Evolutionary conservation across 2,888 invertebrate species (phyloP), one percentile per base, ranked within the genome.

Genomic region (Corythucha ciliata): DNA sequence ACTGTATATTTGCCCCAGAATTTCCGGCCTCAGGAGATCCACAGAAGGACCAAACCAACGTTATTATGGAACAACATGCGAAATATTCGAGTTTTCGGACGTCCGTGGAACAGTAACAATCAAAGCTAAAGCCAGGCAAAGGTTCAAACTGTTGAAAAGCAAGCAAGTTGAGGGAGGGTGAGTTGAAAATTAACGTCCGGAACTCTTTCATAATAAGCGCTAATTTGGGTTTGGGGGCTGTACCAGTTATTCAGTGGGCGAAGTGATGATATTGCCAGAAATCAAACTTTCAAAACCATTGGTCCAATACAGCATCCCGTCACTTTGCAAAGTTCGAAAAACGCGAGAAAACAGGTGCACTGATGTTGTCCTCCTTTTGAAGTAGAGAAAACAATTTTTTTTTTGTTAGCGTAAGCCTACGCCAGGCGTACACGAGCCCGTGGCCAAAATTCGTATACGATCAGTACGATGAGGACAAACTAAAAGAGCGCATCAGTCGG

Each of bases 61-160:
- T 20, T n/a, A n/a, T n/a, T 59, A 75, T 56, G 80, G 80, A 3
- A 78, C 79, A 1, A 77, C 79, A 2, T 79, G 79, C 59, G 80
- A 81, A 66, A 76, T 81, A 6, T 76, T 77, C 57, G 78, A 78
- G 52, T 75, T 74, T 54, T 73, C 72, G 48, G 73, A 76, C 51
- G 74, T 72, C 50, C 63, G 62, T 14, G 69, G 69, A 1, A 61
- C 64, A 4, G 64, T 73, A 22, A 74, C 77, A 22, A 71, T 83
- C 14, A 81, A 81, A 68, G 85, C 86, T 0, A 79, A 79, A 63
- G 86, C 84, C 0, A 68, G 86, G 42, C 87, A 88, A 65, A 71
- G 88, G 54, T 87, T 88, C 65, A 71, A 74, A 61, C 69, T 83
- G 40, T 60, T 79, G 2, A 69, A 71, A 33, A 68, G 68, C 5